Evolutionary conservation across 1,140 invertebrate genomes (phyloP).

Genomic region (Colletes gigas): DNA sequence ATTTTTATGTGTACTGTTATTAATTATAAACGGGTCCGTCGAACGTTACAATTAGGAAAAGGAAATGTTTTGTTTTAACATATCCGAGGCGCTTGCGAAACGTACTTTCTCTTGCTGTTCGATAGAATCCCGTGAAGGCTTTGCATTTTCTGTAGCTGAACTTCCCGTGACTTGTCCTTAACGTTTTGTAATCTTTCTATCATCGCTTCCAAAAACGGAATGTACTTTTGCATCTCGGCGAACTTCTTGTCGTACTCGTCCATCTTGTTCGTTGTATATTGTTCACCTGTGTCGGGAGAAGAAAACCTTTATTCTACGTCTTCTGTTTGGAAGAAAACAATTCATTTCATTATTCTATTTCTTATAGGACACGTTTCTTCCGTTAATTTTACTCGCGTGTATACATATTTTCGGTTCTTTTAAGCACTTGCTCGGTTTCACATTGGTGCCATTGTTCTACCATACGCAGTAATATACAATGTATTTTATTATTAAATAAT

Average conservation of each 20-base stretch:
- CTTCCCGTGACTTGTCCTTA: slow-evolving; percentile 81
- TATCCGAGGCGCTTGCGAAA: slow-evolving; percentile 23
- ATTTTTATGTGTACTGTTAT: background rate
- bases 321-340: background rate
- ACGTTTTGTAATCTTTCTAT: slow-evolving; percentile 83
- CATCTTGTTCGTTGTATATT: slow-evolving; percentile 60
- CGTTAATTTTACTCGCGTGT: background rate
- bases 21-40: no score
- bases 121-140: slow-evolving; percentile 83
- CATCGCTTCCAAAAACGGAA: slow-evolving; percentile 85
- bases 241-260: slow-evolving; percentile 84
- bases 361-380: slow-evolving; percentile 8
- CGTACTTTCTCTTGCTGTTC: slow-evolving; percentile 84
- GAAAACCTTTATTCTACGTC: slow-evolving; percentile 55
- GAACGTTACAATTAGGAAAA: background rate
- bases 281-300: slow-evolving; percentile 61
- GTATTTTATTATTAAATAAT: no score
- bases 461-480: background rate
- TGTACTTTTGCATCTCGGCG: slow-evolving; percentile 85
- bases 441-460: background rate
- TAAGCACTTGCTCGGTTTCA: background rate
- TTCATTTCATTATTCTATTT: slow-evolving; percentile 4
- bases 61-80: background rate
- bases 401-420: background rate
- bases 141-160: slow-evolving; percentile 84